Conservation (phyloP, 2,113 vertebrate species). For the Abramis brama region DNA sequence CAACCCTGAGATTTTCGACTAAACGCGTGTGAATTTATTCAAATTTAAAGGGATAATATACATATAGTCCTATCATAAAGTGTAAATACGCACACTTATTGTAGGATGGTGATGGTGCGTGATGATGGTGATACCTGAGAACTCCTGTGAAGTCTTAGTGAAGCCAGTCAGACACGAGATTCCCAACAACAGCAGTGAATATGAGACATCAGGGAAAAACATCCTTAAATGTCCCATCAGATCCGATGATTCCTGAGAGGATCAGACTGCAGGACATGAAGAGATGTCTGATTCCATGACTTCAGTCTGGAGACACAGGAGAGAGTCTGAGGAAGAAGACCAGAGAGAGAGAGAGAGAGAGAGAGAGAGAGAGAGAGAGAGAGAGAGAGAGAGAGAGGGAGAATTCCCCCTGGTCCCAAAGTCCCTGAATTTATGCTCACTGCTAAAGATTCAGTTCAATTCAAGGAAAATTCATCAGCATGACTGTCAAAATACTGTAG, state of each 20-base stretch:
- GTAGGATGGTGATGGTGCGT: neutral
- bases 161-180: conserved; percentile 77
- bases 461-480: neutral
- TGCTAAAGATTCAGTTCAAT: no score
- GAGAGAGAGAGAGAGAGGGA: conserved; percentile 35
- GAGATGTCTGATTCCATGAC: conserved; percentile 66
- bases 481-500: neutral
- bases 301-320: conserved; percentile 61
- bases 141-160: conserved; percentile 77
- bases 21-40: neutral
- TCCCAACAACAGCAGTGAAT: conserved; percentile 77
- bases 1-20: neutral
- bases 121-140: conserved; percentile 76
- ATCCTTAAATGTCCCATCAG: conserved; percentile 78
- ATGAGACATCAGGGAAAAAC: conserved; percentile 78
- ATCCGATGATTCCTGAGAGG: conserved; percentile 43
- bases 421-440: conserved; percentile 40
- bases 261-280: conserved; percentile 43
- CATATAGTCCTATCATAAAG: no score
- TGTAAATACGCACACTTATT: neutral
- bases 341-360: conserved; percentile 10
- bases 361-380: conserved; percentile 16
- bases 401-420: conserved; percentile 66
- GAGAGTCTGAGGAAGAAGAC: conserved; percentile 41
- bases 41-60: neutral